phyloP scores from a whole-genome alignment of 2,888 invertebrate species.

The Phasia obesa region DNA sequence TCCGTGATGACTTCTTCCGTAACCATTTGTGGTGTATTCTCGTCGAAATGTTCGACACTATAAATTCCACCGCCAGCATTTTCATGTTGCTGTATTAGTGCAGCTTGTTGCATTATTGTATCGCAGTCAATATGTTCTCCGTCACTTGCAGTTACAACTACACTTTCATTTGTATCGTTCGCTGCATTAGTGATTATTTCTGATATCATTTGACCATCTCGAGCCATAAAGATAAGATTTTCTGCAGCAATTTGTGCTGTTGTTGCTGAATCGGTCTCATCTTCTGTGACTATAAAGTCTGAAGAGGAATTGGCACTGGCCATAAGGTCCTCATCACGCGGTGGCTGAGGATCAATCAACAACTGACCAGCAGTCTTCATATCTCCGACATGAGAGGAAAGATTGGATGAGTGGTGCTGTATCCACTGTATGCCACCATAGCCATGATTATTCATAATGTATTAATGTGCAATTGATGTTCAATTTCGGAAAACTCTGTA shows the following conservation, averaged over 20 bases:
- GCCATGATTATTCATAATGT: conserved; percentile 72
- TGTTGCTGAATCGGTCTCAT: conserved; percentile 74
- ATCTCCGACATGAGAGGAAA: conserved; percentile 69
- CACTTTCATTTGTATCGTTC: conserved; percentile 75
- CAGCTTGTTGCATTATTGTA: conserved; percentile 65
- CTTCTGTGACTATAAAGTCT: conserved; percentile 68
- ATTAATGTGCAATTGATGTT: conserved; percentile 18
- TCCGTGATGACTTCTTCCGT: conserved; percentile 92
- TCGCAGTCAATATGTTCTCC: conserved; percentile 72
- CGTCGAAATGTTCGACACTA: conserved; percentile 75
- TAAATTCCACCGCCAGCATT: conserved; percentile 72
- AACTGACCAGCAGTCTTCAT: conserved; percentile 72
- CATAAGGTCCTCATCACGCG: conserved; percentile 75
- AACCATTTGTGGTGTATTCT: conserved; percentile 86
- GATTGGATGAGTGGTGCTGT: conserved; percentile 73
- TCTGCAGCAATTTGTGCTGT: conserved; percentile 86
- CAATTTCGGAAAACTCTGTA: conserved; percentile 27
- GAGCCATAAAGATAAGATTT: conserved; percentile 85
- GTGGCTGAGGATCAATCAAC: conserved; percentile 69
- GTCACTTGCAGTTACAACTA: conserved; percentile 76
- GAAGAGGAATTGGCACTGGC: conserved; percentile 68
- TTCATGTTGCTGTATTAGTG: conserved; percentile 60
- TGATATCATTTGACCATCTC: conserved; percentile 83
- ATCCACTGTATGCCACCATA: conserved; percentile 80
- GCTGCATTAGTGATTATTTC: conserved; percentile 76